phyloP scores from a whole-genome alignment of 2,888 invertebrate species.

The Tromatobia lineatoria region DNA sequence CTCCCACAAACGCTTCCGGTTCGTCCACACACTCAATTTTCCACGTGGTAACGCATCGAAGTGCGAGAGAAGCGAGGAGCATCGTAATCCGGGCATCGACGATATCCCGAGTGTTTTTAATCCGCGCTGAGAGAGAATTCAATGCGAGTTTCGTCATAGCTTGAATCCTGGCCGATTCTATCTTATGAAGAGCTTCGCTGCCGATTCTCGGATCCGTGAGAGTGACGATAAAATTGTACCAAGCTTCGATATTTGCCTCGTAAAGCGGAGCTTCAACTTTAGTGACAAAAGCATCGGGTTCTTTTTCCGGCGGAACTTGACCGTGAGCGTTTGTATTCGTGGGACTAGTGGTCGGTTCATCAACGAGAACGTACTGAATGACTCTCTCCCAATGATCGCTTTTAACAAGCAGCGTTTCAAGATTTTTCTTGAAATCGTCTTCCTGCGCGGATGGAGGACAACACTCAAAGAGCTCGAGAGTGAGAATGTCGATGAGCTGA shows the following conservation, averaged over 20 bases:
- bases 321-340: neutral
- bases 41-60: conserved; percentile 82
- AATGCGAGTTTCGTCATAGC: conserved; percentile 78
- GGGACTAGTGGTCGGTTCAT: conserved; percentile 51
- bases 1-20: conserved; percentile 72
- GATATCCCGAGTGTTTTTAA: conserved; percentile 75
- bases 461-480: conserved; percentile 83
- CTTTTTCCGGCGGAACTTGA: conserved; percentile 8
- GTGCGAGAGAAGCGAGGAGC: conserved; percentile 80
- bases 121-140: conserved; percentile 77
- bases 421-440: conserved; percentile 79
- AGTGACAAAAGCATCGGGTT: conserved; percentile 7
- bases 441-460: conserved; percentile 75
- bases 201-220: conserved; percentile 81
- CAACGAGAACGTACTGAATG: conserved; percentile 77
- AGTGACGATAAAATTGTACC: conserved; percentile 83
- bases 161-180: conserved; percentile 60
- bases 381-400: conserved; percentile 79
- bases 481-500: conserved; percentile 82
- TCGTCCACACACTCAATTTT: conserved; percentile 79
- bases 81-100: conserved; percentile 78
- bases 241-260: conserved; percentile 82
- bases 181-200: conserved; percentile 57
- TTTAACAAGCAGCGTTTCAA: conserved; percentile 81
- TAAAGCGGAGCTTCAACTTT: conserved; percentile 76